Evolutionary conservation across 2,888 invertebrate genomes (phyloP), one percentile per base, ranked within the genome.

Genomic region (Pteria penguin): DNA sequence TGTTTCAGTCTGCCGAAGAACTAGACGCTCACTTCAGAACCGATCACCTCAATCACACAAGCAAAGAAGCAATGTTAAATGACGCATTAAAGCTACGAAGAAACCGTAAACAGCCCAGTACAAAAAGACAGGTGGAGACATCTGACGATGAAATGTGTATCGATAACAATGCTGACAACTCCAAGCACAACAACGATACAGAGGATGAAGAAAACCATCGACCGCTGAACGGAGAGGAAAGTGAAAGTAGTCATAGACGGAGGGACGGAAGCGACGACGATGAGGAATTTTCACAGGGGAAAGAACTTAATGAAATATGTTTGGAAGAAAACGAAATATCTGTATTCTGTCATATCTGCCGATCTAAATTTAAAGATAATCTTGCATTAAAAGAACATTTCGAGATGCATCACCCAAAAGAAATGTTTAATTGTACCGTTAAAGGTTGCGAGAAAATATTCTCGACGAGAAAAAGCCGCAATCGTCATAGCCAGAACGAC

Each of bases 11-110:
- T 90, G 96, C 97, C 87, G 97, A 97, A 90, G 96, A 96, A 66
- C 95, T 98, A 29, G 98, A 97, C 93, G 96, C 96, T 1, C 98
- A 98, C 92, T 98, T 97, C 92, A 97, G 97, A 93, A 98, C 97
- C 92, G 96, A 97, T 11, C 98, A 98, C 93, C 94, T 98, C 69
- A 98, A 98, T 45, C 45, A 45, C 18, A 45, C 45, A 14, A 45
- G 45, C 45, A 31, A 57, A 5, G 58, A 60, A 18, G 57, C 63
- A 24, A 60, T 24, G 22, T 67, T 31, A 61, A 52, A 60, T 24
- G 60, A 61, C 32, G 29, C 45, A 18, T 22, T 26, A 60, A 26
- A 60, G 18, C 11, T 60, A 24, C 18, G 52, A 62, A 68, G 32
- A 54, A 70, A 63, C 29, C 27, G 14, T 29, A n/a, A 24, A 18